Conservation (phyloP, 2,888 invertebrate species). For the Escarpia spicata region DNA sequence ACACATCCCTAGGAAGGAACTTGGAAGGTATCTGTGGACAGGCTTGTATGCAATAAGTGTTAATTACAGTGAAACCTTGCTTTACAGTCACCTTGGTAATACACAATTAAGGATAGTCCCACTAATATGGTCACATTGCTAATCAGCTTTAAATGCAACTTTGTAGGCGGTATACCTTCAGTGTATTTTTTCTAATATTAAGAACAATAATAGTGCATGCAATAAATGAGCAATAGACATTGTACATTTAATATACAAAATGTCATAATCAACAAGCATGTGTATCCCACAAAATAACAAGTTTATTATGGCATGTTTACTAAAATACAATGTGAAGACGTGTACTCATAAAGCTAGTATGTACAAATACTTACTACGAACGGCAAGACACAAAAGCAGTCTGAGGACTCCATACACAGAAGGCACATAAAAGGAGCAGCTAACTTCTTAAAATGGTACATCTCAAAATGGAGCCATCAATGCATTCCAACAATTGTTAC, state of each 20-base stretch:
- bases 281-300: neutral
- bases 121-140: too few relatives aligned
- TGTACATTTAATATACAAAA: neutral
- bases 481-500: neutral
- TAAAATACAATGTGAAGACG: neutral
- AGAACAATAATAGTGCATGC: neutral
- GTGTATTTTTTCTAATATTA: too few relatives aligned
- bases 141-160: too few relatives aligned
- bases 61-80: too few relatives aligned
- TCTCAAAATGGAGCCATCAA: neutral
- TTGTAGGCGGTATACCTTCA: too few relatives aligned
- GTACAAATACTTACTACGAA: neutral
- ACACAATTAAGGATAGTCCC: too few relatives aligned
- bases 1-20: too few relatives aligned
- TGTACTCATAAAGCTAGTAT: neutral
- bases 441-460: neutral
- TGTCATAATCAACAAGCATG: neutral
- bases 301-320: constrained; percentile 13
- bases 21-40: too few relatives aligned
- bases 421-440: neutral
- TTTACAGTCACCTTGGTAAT: too few relatives aligned
- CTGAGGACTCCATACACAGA: neutral
- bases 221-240: neutral
- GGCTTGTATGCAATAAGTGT: too few relatives aligned
- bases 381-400: neutral